Conservation (phyloP, 2,888 invertebrate genomes). For the Lordiphosa fenestrarum region DNA sequence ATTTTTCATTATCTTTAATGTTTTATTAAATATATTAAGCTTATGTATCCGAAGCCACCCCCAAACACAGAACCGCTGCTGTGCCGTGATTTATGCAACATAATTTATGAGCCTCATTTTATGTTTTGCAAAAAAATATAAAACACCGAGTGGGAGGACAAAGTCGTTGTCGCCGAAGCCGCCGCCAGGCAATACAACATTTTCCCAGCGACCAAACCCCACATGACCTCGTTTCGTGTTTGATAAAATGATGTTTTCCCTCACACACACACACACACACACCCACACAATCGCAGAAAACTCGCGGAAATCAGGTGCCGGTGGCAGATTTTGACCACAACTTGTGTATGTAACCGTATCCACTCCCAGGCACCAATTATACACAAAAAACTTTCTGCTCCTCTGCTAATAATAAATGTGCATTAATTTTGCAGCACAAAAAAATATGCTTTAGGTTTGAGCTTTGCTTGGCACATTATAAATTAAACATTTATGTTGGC, state of each 20-base stretch:
- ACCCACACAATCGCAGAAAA: not conserved
- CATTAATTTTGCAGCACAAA: constrained; percentile 53
- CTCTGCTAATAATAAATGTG: constrained; percentile 30
- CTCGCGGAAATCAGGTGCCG: not conserved
- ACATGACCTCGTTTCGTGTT: constrained; percentile 58
- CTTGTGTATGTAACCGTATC: constrained; percentile 3
- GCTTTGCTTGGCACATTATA: constrained; percentile 41
- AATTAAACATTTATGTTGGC: constrained; percentile 36
- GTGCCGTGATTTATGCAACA: constrained; percentile 57
- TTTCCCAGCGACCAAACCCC: constrained; percentile 45
- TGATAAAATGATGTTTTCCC: constrained; percentile 54
- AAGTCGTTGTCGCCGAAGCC: constrained; percentile 10
- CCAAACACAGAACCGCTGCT: constrained; percentile 5
- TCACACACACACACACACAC: constrained; percentile 2
- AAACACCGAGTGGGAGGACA: constrained; percentile 11
- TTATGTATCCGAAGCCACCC: too few relatives aligned
- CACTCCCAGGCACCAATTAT: constrained; percentile 29
- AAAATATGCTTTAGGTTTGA: constrained; percentile 8
- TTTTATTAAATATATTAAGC: too few relatives aligned
- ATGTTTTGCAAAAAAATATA: constrained; percentile 14
- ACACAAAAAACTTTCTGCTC: constrained; percentile 6
- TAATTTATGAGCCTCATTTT: constrained; percentile 64
- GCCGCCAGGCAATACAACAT: constrained; percentile 26
- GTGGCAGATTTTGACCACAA: constrained; percentile 42
- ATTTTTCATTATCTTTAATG: too few relatives aligned